phyloP scores from a whole-genome alignment of 2,888 invertebrate species.

The Stenoptilia bipunctidactyla region DNA sequence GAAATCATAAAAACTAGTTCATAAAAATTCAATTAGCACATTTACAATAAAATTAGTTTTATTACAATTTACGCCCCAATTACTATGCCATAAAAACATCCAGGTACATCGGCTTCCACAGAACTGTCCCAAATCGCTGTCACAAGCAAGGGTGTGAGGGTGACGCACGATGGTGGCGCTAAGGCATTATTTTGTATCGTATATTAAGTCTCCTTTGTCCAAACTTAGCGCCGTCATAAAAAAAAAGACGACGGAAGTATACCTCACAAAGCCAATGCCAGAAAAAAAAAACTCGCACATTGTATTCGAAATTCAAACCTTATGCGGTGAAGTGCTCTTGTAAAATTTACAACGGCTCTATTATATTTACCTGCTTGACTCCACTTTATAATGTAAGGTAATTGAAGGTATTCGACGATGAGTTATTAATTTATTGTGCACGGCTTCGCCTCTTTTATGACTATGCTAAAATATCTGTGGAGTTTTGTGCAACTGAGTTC shows the following conservation, averaged over 20 bases:
- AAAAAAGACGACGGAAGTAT: slow-evolving; percentile 61
- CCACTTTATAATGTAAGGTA: slow-evolving; percentile 55
- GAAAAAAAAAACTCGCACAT: slow-evolving; percentile 67
- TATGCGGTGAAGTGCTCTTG: slow-evolving; percentile 50
- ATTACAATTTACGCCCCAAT: too few species aligned
- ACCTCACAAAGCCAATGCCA: slow-evolving; percentile 57
- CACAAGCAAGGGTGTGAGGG: slow-evolving; percentile 11
- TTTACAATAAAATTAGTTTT: too few species aligned
- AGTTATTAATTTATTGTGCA: slow-evolving; percentile 68
- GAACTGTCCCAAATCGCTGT: too few species aligned
- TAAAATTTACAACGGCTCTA: slow-evolving; percentile 70
- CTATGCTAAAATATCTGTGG: slow-evolving; percentile 55
- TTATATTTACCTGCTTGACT: slow-evolving; percentile 67
- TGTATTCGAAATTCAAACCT: slow-evolving; percentile 27
- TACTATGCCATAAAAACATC: too few species aligned
- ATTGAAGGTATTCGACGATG: slow-evolving; percentile 66
- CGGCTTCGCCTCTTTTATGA: slow-evolving; percentile 59
- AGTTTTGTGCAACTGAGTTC: slow-evolving; percentile 13
- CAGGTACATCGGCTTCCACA: too few species aligned
- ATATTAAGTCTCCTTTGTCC: slow-evolving; percentile 41
- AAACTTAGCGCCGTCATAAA: slow-evolving; percentile 63
- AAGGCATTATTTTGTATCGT: slow-evolving; percentile 31
- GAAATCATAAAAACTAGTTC: slow-evolving; percentile 1
- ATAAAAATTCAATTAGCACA: too few species aligned
- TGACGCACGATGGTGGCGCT: slow-evolving; percentile 33